These are phyloP conservation scores for Tachina grossa DNA, from an alignment of 2,888 invertebrate species.

Conservation along the genomic window DNA sequence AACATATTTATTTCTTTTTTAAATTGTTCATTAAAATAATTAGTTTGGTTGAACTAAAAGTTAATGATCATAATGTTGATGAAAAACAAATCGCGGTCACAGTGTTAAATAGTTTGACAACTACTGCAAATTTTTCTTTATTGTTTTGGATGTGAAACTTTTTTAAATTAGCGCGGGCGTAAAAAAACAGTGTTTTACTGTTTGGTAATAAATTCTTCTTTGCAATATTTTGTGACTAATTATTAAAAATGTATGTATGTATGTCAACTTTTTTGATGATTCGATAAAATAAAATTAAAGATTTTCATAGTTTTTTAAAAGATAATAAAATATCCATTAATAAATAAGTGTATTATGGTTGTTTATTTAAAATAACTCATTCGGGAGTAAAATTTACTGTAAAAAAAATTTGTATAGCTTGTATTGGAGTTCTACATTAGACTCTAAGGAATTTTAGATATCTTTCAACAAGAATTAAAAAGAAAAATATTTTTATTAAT, in stretches of 20 bases:
- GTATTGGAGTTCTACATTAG: no score
- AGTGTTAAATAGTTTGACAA: not conserved
- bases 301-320: not conserved
- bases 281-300: not conserved
- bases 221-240: not conserved
- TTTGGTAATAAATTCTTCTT: not conserved
- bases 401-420: no score
- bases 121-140: not conserved
- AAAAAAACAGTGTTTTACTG: not conserved
- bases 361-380: not conserved
- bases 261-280: not conserved
- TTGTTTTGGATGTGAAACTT: not conserved
- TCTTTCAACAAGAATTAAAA: no score
- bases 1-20: no score
- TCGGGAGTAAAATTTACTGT: no score
- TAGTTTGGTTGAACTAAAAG: no score
- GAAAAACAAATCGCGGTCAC: not conserved
- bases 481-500: no score
- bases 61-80: no score
- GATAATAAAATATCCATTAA: not conserved
- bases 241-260: not conserved
- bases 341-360: no score
- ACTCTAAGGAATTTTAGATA: no score
- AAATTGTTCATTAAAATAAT: no score
- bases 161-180: not conserved